These are phyloP conservation scores for Mohoua ochrocephala DNA, from an alignment of 2,113 vertebrate species.

Conservation along the genomic window DNA sequence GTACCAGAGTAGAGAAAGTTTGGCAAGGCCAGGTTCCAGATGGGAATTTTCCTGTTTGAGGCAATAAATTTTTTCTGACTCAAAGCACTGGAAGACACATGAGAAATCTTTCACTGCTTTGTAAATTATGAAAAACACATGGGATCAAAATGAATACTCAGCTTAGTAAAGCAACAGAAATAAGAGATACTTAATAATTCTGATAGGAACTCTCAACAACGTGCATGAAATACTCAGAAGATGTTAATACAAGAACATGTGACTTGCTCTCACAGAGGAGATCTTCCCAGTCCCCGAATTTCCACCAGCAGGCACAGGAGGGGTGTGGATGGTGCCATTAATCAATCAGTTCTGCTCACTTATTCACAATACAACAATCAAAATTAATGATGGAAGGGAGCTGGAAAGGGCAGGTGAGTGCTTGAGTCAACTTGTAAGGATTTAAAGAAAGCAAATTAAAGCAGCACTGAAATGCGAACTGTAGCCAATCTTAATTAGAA, in stretches of 20 bases:
- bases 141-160: slow-evolving; percentile 7
- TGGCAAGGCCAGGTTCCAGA: not conserved
- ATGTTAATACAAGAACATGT: not conserved
- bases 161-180: slow-evolving; percentile 16
- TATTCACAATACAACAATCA: not conserved
- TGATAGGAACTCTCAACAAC: not conserved
- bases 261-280: not conserved
- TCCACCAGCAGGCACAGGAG: not conserved
- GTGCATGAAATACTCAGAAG: not conserved
- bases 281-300: not conserved
- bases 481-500: slow-evolving; percentile 51
- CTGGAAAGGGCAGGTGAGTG: slow-evolving; percentile 13
- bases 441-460: slow-evolving; percentile 43
- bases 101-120: not conserved
- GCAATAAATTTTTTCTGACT: slow-evolving; percentile 27
- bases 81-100: not conserved
- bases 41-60: not conserved
- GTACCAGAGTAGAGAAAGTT: not conserved
- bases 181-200: slow-evolving; percentile 17
- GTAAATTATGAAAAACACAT: slow-evolving; percentile 23
- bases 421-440: slow-evolving; percentile 31
- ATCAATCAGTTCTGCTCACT: slow-evolving; percentile 13
- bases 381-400: slow-evolving; percentile 41
- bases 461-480: not conserved
- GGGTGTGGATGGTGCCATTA: not conserved